Conservation (phyloP, 2,888 invertebrate genomes). For the Dynastes tityus region DNA sequence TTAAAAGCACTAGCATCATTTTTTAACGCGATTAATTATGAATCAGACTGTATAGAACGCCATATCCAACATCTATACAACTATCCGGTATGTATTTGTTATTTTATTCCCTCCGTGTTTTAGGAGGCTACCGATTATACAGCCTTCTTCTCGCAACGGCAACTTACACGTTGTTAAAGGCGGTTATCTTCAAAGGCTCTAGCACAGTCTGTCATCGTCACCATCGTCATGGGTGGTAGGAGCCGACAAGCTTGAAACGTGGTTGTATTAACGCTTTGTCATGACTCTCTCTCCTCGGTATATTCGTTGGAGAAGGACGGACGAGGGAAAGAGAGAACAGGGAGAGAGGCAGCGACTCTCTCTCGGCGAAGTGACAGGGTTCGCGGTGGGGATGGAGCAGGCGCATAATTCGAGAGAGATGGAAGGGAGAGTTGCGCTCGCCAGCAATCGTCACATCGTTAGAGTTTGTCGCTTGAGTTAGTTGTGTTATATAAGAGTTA, state of each 20-base stretch:
- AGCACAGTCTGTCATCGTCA: slow-evolving; percentile 71
- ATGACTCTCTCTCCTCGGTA: slow-evolving; percentile 60
- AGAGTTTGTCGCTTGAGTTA: slow-evolving; percentile 57
- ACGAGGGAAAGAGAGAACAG: slow-evolving; percentile 46
- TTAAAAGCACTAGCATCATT: too few relatives aligned
- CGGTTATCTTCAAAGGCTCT: slow-evolving; percentile 69
- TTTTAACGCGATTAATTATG: not conserved
- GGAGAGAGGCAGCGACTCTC: not conserved
- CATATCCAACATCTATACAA: not conserved
- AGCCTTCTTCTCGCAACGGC: slow-evolving; percentile 52
- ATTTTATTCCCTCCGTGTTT: slow-evolving; percentile 63
- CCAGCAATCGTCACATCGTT: slow-evolving; percentile 56
- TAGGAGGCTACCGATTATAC: slow-evolving; percentile 68
- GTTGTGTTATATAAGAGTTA: slow-evolving; percentile 41
- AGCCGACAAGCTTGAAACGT: slow-evolving; percentile 70
- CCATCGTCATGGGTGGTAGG: slow-evolving; percentile 72
- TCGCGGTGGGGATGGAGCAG: slow-evolving; percentile 54
- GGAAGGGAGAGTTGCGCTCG: slow-evolving; percentile 46
- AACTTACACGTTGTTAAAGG: slow-evolving; percentile 60
- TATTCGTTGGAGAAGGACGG: slow-evolving; percentile 44
- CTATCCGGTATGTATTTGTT: slow-evolving; percentile 59
- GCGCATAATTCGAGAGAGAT: slow-evolving; percentile 53
- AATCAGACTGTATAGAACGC: not conserved
- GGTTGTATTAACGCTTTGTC: slow-evolving; percentile 72
- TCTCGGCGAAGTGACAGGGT: slow-evolving; percentile 7